Percentiles rank a stretch among this genome's conserved stretches.
Evolutionary conservation across 2,888 invertebrate species (phyloP).

Genomic region (Esperia sulphurella): DNA sequence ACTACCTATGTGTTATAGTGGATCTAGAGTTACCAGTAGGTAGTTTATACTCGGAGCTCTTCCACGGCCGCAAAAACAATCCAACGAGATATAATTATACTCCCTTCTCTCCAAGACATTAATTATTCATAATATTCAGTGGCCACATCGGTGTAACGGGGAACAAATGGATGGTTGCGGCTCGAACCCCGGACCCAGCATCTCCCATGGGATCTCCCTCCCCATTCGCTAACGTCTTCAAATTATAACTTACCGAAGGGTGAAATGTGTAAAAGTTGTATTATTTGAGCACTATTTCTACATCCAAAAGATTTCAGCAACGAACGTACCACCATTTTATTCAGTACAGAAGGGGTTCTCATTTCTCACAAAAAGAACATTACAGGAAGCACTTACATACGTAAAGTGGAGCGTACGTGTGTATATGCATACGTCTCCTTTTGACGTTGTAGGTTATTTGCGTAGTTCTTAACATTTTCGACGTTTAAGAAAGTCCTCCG

Average conservation of each 20-base stretch:
- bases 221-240: constrained; percentile 6
- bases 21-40: too few species aligned
- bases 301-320: background rate
- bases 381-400: background rate
- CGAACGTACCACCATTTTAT: background rate
- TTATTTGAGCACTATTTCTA: background rate
- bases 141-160: constrained; percentile 39
- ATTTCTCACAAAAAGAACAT: background rate
- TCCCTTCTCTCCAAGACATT: constrained; percentile 29
- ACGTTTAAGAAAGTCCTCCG: constrained; percentile 32
- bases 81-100: constrained; percentile 33
- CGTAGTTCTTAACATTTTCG: constrained; percentile 27
- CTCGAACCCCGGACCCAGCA: constrained; percentile 12
- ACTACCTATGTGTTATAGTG: too few species aligned
- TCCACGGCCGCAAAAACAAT: constrained; percentile 21
- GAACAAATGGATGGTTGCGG: constrained; percentile 36
- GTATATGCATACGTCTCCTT: constrained; percentile 15
- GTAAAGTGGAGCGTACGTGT: background rate
- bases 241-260: constrained; percentile 6
- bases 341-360: background rate
- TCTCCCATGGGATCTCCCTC: constrained; percentile 10
- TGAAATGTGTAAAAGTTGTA: background rate
- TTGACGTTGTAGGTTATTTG: constrained; percentile 19
- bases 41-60: background rate
- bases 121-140: constrained; percentile 58